phyloP scores from a whole-genome alignment of 2,797 vertebrate species.

The Gymnothorax reevesii region DNA sequence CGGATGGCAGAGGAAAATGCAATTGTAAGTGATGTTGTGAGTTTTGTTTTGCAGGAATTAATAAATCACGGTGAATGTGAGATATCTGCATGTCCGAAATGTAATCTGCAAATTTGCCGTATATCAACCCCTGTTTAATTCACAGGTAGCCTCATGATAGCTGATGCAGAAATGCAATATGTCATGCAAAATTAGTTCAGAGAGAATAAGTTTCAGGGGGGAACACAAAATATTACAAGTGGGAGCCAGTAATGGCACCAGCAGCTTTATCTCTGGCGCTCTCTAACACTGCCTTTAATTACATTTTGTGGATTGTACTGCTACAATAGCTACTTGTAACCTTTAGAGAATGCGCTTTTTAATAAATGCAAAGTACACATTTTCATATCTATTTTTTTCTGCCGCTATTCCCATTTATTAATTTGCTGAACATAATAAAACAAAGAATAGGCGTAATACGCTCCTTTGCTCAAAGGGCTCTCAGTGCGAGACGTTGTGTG shows the following conservation, averaged over 20 bases:
- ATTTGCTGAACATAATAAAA: slow-evolving; percentile 85
- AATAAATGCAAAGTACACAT: slow-evolving; percentile 83
- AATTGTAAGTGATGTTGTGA: slow-evolving; percentile 62
- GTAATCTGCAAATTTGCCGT: slow-evolving; percentile 71
- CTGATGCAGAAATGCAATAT: slow-evolving; percentile 81
- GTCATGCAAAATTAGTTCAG: slow-evolving; percentile 82
- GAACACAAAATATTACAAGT: slow-evolving; percentile 71
- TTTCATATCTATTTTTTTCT: slow-evolving; percentile 78
- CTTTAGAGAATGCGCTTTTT: slow-evolving; percentile 81
- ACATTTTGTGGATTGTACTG: slow-evolving; percentile 79
- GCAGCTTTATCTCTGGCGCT: slow-evolving; percentile 71
- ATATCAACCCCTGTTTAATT: slow-evolving; percentile 74
- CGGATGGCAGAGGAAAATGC: slow-evolving; percentile 50
- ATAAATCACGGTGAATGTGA: slow-evolving; percentile 71
- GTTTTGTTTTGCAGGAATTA: slow-evolving; percentile 70
- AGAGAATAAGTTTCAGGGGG: slow-evolving; percentile 76
- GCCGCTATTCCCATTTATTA: slow-evolving; percentile 78
- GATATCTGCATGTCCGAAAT: slow-evolving; percentile 69
- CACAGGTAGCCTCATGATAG: slow-evolving; percentile 78
- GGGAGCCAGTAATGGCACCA: slow-evolving; percentile 67
- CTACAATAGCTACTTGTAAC: slow-evolving; percentile 80
- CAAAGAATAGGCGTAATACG: slow-evolving; percentile 75
- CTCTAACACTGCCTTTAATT: slow-evolving; percentile 73
- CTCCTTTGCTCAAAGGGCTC: slow-evolving; percentile 72
- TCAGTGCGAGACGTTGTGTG: slow-evolving; percentile 65